These are phyloP conservation scores for Thalpophila matura DNA, from an alignment of 2,888 invertebrate genomes.

Conservation along the genomic window DNA sequence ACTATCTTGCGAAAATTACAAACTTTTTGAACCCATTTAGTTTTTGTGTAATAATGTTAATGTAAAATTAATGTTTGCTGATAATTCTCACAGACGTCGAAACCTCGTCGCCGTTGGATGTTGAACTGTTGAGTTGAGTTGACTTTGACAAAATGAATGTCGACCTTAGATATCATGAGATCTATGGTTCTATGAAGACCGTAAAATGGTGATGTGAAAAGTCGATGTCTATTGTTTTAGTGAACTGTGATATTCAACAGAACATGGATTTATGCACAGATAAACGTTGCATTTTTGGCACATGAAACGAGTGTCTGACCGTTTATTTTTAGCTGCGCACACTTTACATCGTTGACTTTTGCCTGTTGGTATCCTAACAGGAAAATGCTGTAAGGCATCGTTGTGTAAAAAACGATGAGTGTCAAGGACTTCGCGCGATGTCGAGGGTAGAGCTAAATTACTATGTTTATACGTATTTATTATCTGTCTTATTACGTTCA, in stretches of 20 bases:
- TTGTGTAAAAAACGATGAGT: conserved; percentile 19
- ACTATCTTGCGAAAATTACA: conserved; percentile 22
- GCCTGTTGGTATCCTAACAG: conserved; percentile 11
- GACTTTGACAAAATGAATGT: too few species aligned
- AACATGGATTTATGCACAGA: conserved; percentile 26
- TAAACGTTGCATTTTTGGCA: conserved; percentile 27
- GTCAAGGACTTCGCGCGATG: conserved; percentile 18
- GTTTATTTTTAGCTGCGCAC: conserved; percentile 24
- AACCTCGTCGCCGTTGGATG: too few species aligned
- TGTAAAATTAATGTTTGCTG: too few species aligned
- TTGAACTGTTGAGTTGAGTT: too few species aligned
- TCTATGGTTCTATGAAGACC: too few species aligned
- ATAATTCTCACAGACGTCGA: conserved; percentile 13
- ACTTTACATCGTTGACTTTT: conserved; percentile 36
- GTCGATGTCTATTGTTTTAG: conserved; percentile 7
- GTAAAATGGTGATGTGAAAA: conserved; percentile 20
- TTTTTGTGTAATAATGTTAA: too few species aligned
- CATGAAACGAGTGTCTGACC: conserved; percentile 25
- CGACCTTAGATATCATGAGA: too few species aligned
- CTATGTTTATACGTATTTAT: conserved; percentile 12
- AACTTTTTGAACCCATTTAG: conserved; percentile 32
- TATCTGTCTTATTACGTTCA: conserved; percentile 25
- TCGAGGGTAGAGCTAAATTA: conserved; percentile 15
- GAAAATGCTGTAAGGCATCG: conserved; percentile 12
- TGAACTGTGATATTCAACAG: conserved; percentile 22